Base-by-base conservation (phyloP, 2,888 invertebrate genomes). In the Thyatira batis region DNA sequence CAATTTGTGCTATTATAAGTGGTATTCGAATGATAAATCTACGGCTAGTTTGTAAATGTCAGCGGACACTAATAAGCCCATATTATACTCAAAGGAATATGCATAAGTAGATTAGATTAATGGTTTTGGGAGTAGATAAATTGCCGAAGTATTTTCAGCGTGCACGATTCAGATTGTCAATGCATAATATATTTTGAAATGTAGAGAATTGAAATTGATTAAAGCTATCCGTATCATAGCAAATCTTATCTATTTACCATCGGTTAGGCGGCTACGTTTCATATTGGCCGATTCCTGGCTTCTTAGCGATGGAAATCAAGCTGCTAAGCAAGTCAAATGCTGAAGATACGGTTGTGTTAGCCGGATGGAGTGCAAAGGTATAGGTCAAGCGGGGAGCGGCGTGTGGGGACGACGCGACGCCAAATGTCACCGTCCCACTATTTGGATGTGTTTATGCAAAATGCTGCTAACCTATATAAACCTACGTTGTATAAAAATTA, bases 301-400 rank as follows among this genome's bases (percentile, higher is more conserved):
- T 50, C 45, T 39, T 8, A 17, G 39, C 17, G 58, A 69, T 67
- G 57, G 52, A 50, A 54, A 67, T 67, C 70, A 58, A 21, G 48
- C 49, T 51, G 52, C 50, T 43, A 55, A 58, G 49, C 54, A 53
- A 59, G 55, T 60, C 61, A 59, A 55, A 53, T 55, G 53, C 48
- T 55, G 44, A 52, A 58, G 65, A 61, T 63, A 63, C 52, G 33
- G 44, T 55, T 48, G 58, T 61, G 51, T 55, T 63, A 57, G 60
- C 52, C 52, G 64, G 59, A 57, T 58, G 60, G 55, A 52, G 55
- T 51, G 49, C 52, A 53, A 44, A 53, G 52, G 48, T 73, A 73
- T 75, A 79, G 82, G 83, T 82, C 83, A 80, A 78, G 65, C 73
- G 78, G 78, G 67, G 76, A 63, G 65, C 55, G 49, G 53, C 57